Conservation (phyloP, 2,888 invertebrate species). For the Melipona bicolor region DNA sequence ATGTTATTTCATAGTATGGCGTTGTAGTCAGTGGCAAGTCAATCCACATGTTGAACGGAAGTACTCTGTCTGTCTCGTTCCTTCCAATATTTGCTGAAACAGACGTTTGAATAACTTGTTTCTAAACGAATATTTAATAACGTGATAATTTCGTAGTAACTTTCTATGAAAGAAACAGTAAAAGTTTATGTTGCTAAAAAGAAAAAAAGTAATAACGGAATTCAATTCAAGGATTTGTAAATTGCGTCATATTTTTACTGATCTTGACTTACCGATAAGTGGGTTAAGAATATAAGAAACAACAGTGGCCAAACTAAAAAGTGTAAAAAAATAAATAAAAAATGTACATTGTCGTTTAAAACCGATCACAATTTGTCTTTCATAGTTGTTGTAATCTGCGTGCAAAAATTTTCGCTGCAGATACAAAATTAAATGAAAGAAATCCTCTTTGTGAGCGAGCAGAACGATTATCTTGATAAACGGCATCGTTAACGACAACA, state of each 20-base stretch:
- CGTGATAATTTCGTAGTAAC: neutral
- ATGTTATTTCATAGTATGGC: conserved; percentile 63
- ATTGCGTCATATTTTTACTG: neutral
- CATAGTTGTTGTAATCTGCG: conserved; percentile 35
- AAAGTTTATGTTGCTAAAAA: too few relatives aligned
- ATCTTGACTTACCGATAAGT: conserved; percentile 31
- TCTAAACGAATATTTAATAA: neutral
- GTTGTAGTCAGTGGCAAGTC: conserved; percentile 25
- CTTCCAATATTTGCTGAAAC: conserved; percentile 61
- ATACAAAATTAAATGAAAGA: conserved; percentile 45
- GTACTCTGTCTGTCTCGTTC: conserved; percentile 58
- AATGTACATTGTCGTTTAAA: conserved; percentile 24
- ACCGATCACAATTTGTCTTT: conserved; percentile 9
- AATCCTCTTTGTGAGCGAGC: conserved; percentile 41
- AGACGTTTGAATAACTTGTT: neutral
- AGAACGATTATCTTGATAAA: conserved; percentile 64
- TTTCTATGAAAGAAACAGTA: neutral
- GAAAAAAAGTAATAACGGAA: too few relatives aligned
- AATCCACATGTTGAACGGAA: conserved; percentile 59
- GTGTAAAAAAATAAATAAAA: conserved; percentile 41
- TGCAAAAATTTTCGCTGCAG: conserved; percentile 46
- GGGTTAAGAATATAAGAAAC: conserved; percentile 28
- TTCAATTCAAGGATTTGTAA: neutral
- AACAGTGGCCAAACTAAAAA: conserved; percentile 18
- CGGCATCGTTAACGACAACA: conserved; percentile 54